Evolutionary conservation across 2,888 invertebrate species (phyloP), one percentile per base, ranked within the genome.

Genomic region (Linnaemya vulpina): DNA sequence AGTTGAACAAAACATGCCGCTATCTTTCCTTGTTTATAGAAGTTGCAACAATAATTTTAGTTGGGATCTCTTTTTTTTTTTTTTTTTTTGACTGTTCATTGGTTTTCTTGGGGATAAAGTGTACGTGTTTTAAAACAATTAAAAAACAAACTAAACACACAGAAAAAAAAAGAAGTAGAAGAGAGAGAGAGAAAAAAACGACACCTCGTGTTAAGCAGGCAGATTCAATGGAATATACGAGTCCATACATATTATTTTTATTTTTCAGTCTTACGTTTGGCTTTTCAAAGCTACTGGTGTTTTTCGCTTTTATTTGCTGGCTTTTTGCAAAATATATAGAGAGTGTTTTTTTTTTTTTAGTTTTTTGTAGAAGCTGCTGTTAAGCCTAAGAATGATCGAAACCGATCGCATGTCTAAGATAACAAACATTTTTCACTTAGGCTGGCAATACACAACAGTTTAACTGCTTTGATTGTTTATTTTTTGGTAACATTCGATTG

Each of bases 351-450:
- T 73, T 46, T 46, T 43, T 49, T 67, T 20, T n/a, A n/a, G n/a
- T 43, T 65, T 73, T 46, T 46, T 51, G 49, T 30, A 22, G 8
- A 38, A 62, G 58, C 30, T 49, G 58, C 55, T 63, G 58, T 63
- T 82, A 75, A 78, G 82, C 78, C 70, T 77, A 83, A 87, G 87
- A 86, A 74, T 89, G 87, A 87, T 87, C 87, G 87, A 87, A 86
- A 87, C 87, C 84, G 90, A 91, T 90, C 89, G 91, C 91, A 89
- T 90, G 91, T 89, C 88, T 84, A 84, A 87, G 90, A 90, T 90
- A 91, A 90, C 88, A 88, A 83, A 80, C 89, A 87, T 87, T 87
- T 86, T 87, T 86, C 87, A 87, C 86, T 86, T 85, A 78, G 74
- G 85, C 87, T 84, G 84, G 79, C 85, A 87, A 80, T 76, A 71